These are phyloP conservation scores for Podarcis cretensis DNA, from an alignment of 2,113 vertebrate species.

Conservation along the genomic window DNA sequence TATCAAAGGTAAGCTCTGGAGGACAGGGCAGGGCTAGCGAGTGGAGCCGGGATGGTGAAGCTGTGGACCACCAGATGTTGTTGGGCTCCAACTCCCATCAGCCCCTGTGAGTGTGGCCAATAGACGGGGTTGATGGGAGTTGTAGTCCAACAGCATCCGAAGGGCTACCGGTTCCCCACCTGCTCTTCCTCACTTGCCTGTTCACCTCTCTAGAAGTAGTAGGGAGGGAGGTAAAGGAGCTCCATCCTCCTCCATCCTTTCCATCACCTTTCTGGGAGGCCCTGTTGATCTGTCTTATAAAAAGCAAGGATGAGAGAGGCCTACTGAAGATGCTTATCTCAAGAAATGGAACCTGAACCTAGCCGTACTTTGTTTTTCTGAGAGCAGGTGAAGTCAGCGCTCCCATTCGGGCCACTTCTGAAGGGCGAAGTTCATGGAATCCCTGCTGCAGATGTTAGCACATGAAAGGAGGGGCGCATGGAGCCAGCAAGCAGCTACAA, in stretches of 20 bases:
- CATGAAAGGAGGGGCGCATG: background rate
- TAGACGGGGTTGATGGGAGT: background rate
- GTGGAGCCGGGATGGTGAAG: too few relatives aligned
- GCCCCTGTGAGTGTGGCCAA: background rate
- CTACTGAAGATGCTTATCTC: background rate
- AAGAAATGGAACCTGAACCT: background rate
- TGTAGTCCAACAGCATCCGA: background rate
- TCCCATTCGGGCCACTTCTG: background rate
- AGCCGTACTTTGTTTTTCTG: too few relatives aligned
- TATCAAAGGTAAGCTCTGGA: conserved; percentile 42
- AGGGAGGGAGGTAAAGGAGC: background rate
- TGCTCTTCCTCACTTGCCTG: too few relatives aligned
- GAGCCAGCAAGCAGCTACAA: background rate
- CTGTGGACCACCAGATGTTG: background rate
- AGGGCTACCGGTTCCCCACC: background rate
- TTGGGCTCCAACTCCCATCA: background rate
- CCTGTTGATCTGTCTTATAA: background rate
- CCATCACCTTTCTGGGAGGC: background rate
- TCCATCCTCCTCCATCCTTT: background rate
- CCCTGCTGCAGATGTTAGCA: background rate
- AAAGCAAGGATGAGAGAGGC: background rate
- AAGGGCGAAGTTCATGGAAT: background rate
- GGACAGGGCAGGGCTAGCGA: too few relatives aligned
- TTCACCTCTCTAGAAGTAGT: background rate
- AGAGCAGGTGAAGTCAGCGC: background rate